A percentile compares a stretch with the other conserved stretches of the same genome.
Evolutionary conservation across 1,140 invertebrate genomes (phyloP).

Genomic region (Frieseomelitta varia): DNA sequence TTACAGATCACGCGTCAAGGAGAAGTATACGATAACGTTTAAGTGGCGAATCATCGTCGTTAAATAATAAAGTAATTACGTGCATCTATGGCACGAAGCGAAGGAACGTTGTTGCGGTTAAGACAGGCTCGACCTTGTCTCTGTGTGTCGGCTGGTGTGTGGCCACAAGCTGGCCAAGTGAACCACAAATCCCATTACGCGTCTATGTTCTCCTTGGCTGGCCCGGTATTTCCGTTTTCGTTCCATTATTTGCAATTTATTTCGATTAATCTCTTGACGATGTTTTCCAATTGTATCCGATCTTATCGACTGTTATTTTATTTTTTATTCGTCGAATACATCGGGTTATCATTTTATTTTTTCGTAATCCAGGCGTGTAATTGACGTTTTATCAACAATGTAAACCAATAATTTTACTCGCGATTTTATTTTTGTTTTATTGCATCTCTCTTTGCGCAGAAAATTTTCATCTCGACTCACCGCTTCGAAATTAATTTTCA

Average conservation of each 20-base stretch:
- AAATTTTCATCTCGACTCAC: too few species aligned
- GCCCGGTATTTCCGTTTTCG: constrained; percentile 16
- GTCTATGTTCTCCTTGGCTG: constrained; percentile 34
- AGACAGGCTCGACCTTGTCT: constrained; percentile 22
- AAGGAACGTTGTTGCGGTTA: constrained; percentile 40
- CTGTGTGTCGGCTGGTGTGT: constrained; percentile 41
- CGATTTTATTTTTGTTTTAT: too few species aligned
- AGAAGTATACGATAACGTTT: not conserved
- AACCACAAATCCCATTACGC: constrained; percentile 65
- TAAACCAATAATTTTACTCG: too few species aligned
- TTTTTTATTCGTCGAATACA: not conserved
- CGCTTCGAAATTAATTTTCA: too few species aligned
- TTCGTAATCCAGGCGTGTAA: not conserved
- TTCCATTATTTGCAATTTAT: constrained; percentile 33
- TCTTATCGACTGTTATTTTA: not conserved
- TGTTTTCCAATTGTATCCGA: not conserved
- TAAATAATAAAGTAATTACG: constrained; percentile 31
- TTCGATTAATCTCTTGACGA: constrained; percentile 6
- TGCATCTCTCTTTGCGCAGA: too few species aligned
- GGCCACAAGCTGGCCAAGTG: constrained; percentile 51
- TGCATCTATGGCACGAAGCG: constrained; percentile 31
- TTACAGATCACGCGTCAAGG: not conserved
- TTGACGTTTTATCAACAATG: not conserved
- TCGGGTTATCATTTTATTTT: not conserved
- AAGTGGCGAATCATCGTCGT: constrained; percentile 1